Percentiles rank a stretch among this genome's conserved stretches.
Evolutionary conservation across 92 coral and sea anemone genomes (phyloP).

Genomic region (Heliopora coerulea): DNA sequence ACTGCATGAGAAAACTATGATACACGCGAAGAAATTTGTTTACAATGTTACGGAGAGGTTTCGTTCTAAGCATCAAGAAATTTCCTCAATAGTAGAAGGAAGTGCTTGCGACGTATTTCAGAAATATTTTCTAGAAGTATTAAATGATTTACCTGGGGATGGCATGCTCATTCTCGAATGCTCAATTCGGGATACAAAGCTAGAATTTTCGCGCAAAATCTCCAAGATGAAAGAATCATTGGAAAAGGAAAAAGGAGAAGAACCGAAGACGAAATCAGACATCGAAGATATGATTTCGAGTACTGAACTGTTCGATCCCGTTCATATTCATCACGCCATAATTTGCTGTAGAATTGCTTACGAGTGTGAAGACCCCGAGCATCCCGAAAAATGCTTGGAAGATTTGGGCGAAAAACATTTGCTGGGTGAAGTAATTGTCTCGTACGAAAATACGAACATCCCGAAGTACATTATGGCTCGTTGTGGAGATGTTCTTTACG

Average conservation of each 20-base stretch:
- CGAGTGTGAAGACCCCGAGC: conserved; percentile 7
- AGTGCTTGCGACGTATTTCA: no score
- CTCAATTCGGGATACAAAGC: background rate
- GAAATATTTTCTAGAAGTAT: no score
- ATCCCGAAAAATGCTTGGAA: background rate
- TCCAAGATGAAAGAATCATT: background rate
- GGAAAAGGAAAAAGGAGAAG: background rate
- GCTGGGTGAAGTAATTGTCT: background rate
- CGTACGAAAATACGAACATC: background rate
- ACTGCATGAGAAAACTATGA: no score
- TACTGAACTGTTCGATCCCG: background rate
- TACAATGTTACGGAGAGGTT: no score
- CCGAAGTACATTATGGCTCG: background rate
- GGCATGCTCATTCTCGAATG: no score
- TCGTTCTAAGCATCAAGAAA: no score
- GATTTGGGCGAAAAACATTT: conserved; percentile 11
- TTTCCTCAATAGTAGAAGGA: no score
- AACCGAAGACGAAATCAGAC: background rate
- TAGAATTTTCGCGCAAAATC: background rate
- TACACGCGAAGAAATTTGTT: no score
- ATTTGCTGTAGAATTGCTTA: conserved; percentile 17
- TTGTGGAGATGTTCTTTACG: conserved; percentile 8
- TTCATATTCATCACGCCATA: conserved; percentile 16
- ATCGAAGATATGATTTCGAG: conserved; percentile 8
- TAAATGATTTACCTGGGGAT: no score